Evolutionary conservation across 2,113 vertebrate genomes (phyloP).

Genomic region (Tauraco erythrolophus): DNA sequence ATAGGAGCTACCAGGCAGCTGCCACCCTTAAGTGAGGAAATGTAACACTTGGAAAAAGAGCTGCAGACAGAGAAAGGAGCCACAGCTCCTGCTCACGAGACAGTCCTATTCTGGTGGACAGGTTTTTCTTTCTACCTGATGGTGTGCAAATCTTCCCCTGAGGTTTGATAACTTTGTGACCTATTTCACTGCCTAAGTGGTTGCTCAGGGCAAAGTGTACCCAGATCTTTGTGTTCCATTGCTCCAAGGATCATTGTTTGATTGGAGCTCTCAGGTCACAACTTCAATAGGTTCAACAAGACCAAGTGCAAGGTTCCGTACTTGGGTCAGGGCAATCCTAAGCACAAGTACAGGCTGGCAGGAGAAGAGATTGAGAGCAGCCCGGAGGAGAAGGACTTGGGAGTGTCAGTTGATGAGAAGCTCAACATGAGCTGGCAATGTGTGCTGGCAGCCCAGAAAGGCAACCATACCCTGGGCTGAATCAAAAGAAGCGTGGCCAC

Average conservation of each 20-base stretch:
- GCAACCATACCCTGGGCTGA: too few relatives aligned
- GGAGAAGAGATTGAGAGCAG: too few relatives aligned
- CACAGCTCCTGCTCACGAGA: not conserved
- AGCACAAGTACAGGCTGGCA: too few relatives aligned
- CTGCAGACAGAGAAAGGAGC: not conserved
- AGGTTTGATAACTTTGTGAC: not conserved
- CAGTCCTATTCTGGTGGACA: too few relatives aligned
- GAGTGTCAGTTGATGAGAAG: too few relatives aligned
- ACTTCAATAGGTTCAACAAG: not conserved
- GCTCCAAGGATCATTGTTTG: not conserved
- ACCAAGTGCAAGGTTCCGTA: too few relatives aligned
- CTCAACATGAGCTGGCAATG: too few relatives aligned
- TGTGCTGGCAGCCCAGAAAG: too few relatives aligned
- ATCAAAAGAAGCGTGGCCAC: too few relatives aligned
- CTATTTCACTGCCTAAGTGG: not conserved
- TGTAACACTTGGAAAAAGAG: accelerated
- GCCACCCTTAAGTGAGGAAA: not conserved
- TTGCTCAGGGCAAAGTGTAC: not conserved
- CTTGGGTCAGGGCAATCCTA: too few relatives aligned
- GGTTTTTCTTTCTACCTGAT: not conserved
- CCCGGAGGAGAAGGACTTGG: too few relatives aligned
- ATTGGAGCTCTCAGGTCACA: not conserved
- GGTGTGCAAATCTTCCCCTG: not conserved
- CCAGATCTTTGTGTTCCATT: not conserved
- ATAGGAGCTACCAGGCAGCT: not conserved